phyloP scores from a whole-genome alignment of 2,797 vertebrate genomes.

The Botia kubotai region DNA sequence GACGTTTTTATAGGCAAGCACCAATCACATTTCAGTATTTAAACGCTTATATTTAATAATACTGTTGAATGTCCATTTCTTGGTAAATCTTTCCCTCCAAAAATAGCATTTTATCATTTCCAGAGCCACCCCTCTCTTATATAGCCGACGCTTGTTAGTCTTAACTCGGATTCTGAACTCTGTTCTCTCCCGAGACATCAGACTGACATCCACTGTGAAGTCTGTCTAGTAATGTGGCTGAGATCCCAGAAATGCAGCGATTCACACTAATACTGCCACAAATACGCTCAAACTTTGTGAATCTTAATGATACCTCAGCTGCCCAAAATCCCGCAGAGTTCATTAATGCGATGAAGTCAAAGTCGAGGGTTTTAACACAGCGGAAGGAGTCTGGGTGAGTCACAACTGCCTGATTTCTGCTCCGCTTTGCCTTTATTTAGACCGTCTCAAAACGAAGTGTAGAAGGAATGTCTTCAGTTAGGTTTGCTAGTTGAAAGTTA shows the following conservation, averaged over 20 bases:
- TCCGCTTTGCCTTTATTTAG: not conserved
- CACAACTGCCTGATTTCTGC: not conserved
- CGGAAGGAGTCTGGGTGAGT: not conserved
- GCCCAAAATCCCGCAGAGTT: constrained; percentile 3
- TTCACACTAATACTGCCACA: constrained; percentile 31
- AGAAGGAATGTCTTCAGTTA: not conserved
- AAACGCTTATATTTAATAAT: too few relatives aligned
- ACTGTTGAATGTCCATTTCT: too few relatives aligned
- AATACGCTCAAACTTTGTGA: constrained; percentile 17
- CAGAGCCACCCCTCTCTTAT: too few relatives aligned
- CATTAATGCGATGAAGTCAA: not conserved
- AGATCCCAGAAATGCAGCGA: constrained; percentile 44
- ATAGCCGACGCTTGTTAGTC: not conserved
- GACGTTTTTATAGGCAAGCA: too few relatives aligned
- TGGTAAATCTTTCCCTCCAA: too few relatives aligned
- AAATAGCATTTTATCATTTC: too few relatives aligned
- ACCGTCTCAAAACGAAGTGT: not conserved
- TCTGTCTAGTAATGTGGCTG: constrained; percentile 20
- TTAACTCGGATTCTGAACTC: constrained; percentile 23
- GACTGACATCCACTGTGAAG: constrained; percentile 24
- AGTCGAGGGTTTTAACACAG: not conserved
- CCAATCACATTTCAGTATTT: too few relatives aligned
- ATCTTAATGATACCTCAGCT: constrained; percentile 37
- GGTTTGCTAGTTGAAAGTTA: not conserved
- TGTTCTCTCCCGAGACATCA: constrained; percentile 28